Conservation (phyloP, 2,113 vertebrate species). For the Anas platyrhynchos region DNA sequence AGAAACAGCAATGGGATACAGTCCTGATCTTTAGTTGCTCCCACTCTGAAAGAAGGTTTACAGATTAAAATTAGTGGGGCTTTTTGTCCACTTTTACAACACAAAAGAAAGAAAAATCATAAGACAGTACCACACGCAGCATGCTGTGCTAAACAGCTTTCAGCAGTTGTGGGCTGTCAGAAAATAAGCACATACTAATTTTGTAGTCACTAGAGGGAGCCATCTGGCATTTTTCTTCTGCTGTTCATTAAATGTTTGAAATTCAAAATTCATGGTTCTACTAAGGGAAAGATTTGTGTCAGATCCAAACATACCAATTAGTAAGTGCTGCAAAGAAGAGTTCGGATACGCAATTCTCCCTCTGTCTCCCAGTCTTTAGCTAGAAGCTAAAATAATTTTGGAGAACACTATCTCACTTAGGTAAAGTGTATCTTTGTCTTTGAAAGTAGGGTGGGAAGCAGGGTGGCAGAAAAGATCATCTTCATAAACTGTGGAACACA, state of each 20-base stretch:
- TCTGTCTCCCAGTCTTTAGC: background rate
- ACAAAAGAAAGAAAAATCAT: background rate
- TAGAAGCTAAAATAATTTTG: background rate
- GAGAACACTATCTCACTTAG: background rate
- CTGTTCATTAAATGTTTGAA: background rate
- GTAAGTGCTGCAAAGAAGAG: background rate
- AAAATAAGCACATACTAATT: fast-evolving
- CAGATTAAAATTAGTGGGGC: background rate
- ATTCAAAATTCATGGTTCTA: background rate
- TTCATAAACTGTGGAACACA: constrained; percentile 85
- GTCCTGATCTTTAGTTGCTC: background rate
- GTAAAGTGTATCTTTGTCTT: background rate
- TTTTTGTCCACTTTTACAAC: background rate
- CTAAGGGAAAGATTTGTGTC: background rate
- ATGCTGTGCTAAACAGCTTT: background rate
- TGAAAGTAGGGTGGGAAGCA: constrained; percentile 73
- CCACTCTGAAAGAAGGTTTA: background rate
- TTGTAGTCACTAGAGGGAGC: background rate
- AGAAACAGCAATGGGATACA: background rate
- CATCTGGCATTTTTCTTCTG: background rate
- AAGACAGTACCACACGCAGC: background rate
- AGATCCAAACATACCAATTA: background rate
- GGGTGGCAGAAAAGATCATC: constrained; percentile 73
- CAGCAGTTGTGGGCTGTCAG: fast-evolving
- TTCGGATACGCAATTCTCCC: background rate